Conservation (phyloP, 2,888 invertebrate genomes). For the Tubulanus polymorphus region DNA sequence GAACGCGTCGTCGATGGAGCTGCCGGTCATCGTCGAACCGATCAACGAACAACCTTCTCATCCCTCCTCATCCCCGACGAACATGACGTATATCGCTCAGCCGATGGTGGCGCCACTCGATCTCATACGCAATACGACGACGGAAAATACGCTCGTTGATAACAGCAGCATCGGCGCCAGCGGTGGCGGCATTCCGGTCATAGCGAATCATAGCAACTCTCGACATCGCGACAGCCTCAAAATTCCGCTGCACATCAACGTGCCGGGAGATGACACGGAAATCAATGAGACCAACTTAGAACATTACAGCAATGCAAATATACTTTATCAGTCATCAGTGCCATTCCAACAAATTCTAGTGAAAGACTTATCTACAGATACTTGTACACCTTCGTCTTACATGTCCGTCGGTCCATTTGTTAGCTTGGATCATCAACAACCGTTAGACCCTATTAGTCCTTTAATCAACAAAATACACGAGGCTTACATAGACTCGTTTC, state of each 20-base stretch:
- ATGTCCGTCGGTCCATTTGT: not conserved
- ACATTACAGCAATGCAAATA: not conserved
- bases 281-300: no score
- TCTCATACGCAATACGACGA: no score
- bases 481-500: slow-evolving; percentile 1
- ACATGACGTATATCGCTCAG: slow-evolving; percentile 21
- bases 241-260: not conserved
- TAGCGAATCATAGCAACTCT: no score
- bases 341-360: not conserved
- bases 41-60: no score
- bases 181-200: not conserved
- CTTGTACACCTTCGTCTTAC: not conserved
- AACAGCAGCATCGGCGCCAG: not conserved
- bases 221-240: no score
- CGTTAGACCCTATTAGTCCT: not conserved
- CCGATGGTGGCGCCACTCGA: slow-evolving; percentile 24
- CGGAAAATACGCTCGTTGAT: not conserved
- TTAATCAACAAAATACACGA: not conserved
- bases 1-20: no score
- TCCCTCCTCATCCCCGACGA: no score
- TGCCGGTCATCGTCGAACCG: no score
- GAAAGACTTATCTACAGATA: not conserved
- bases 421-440: not conserved
- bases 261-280: no score
- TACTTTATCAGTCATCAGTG: not conserved